Conservation (phyloP, 1,140 invertebrate genomes). For the Achroia grisella region DNA sequence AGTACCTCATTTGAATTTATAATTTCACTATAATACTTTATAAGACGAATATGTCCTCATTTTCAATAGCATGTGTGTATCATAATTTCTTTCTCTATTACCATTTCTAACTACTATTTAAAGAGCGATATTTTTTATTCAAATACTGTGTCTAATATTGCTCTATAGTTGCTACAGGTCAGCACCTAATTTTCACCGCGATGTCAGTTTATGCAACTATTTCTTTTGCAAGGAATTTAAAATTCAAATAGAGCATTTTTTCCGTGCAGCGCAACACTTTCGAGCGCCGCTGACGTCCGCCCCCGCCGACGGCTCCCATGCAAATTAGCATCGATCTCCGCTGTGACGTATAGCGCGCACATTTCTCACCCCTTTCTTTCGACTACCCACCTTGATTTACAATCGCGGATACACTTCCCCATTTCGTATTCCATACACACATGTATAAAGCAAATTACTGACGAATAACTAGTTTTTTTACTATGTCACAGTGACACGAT, state of each 20-base stretch:
- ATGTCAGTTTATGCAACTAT: conserved; percentile 55
- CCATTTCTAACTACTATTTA: conserved; percentile 10
- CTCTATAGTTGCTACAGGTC: conserved; percentile 36
- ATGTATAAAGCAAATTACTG: conserved; percentile 12
- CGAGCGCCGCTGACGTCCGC: conserved; percentile 60
- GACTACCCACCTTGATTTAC: conserved; percentile 66
- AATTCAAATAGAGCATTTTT: conserved; percentile 66
- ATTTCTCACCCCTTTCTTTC: conserved; percentile 66
- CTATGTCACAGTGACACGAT: conserved; percentile 64
- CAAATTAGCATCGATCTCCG: conserved; percentile 68
- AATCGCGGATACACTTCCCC: conserved; percentile 56
- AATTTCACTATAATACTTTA: conserved; percentile 36
- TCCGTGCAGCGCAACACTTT: conserved; percentile 55
- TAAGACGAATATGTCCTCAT: conserved; percentile 17
- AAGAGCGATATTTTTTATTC: conserved; percentile 2
- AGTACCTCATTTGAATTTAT: no score
- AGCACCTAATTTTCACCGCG: conserved; percentile 51
- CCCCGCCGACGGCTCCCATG: conserved; percentile 49
- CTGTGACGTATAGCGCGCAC: conserved; percentile 54
- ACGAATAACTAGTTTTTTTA: conserved; percentile 52
- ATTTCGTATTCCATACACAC: conserved; percentile 20
- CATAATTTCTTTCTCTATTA: conserved; percentile 11
- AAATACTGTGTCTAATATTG: conserved; percentile 17
- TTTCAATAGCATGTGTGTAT: no score
- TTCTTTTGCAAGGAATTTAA: conserved; percentile 62